Base-by-base conservation (phyloP, 2,888 invertebrate species). In the Homarus gammarus region DNA sequence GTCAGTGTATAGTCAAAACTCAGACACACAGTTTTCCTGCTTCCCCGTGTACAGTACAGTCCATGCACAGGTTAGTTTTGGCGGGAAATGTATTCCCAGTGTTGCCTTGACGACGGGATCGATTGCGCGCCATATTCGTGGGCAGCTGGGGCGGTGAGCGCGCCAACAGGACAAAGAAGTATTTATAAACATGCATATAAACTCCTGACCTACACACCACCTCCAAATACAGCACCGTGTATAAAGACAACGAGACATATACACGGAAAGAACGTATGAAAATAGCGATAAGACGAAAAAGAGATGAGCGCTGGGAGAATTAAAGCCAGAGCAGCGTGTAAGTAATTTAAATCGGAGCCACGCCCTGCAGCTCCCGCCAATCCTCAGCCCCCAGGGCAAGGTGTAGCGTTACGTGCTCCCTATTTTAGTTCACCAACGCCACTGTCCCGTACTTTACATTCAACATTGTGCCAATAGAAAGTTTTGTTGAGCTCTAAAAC, bases 51-150 rank as follows among this genome's bases (percentile, higher is more conserved):
- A 38, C 82, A 82, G 44, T 49, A 10, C 44, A 49, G 44, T 49
- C 12, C 44, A 1, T 6, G n/a, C 31, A 40, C 51, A 78, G 51
- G 51, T 33, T 64, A 82, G 27, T 64, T 82, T 82, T 82, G 82
- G 82, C 82, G 82, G 82, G 82, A 82, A 82, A 82, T 82, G 82
- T 82, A 82, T 82, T 68, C 68, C 82, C 1, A 40, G 40, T 68
- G 82, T 82, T 82, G 82, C 82, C 82, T 38, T 82, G 82, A 64
- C 64, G 40, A 82, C 82, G 68, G 68, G n/a, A 82, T 82, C 82
- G 82, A 82, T 82, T 82, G 82, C 64, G 64, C 82, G 82, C 82
- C 68, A 64, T 82, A 38, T 64, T 82, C 64, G 68, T 40, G 22
- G 82, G n/a, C n/a, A 18, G 79, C 36, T 33, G 79, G n/a, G n/a